Percentiles rank a stretch among this genome's conserved stretches.
phyloP scores from a whole-genome alignment of 2,888 invertebrate species.

The Zygothrica quintamaculata region DNA sequence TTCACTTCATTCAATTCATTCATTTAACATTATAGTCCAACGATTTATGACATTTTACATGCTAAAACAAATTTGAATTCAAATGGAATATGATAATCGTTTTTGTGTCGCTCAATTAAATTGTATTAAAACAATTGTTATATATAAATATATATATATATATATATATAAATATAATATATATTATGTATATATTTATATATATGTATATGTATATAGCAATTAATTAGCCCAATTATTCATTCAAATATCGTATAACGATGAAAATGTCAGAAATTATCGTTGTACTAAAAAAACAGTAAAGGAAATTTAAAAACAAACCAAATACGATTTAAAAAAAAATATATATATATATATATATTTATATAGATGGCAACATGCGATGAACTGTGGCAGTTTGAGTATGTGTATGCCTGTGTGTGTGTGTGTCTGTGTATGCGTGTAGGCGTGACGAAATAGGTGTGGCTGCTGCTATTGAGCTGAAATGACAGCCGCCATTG shows the following conservation, averaged over 20 bases:
- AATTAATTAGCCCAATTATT: slow-evolving; percentile 67
- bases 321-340: slow-evolving; percentile 42
- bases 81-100: slow-evolving; percentile 26
- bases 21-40: too few relatives aligned
- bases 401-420: slow-evolving; percentile 9
- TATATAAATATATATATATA: too few relatives aligned
- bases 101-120: slow-evolving; percentile 41
- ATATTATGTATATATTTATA: too few relatives aligned
- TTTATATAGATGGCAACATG: slow-evolving; percentile 19
- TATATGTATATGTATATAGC: too few relatives aligned
- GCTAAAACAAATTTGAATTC: too few relatives aligned
- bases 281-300: slow-evolving; percentile 41
- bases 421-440: background rate
- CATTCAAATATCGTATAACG: slow-evolving; percentile 38
- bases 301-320: slow-evolving; percentile 37
- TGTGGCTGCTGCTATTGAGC: slow-evolving; percentile 63
- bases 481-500: slow-evolving; percentile 78
- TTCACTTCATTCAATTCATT: too few relatives aligned
- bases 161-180: too few relatives aligned
- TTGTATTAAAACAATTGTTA: slow-evolving; percentile 39
- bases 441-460: background rate
- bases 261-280: slow-evolving; percentile 10
- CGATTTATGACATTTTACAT: too few relatives aligned
- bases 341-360: slow-evolving; percentile 19
- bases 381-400: slow-evolving; percentile 26